phyloP scores from a whole-genome alignment of 2,888 invertebrate species.

The Mesochorus sp. region DNA sequence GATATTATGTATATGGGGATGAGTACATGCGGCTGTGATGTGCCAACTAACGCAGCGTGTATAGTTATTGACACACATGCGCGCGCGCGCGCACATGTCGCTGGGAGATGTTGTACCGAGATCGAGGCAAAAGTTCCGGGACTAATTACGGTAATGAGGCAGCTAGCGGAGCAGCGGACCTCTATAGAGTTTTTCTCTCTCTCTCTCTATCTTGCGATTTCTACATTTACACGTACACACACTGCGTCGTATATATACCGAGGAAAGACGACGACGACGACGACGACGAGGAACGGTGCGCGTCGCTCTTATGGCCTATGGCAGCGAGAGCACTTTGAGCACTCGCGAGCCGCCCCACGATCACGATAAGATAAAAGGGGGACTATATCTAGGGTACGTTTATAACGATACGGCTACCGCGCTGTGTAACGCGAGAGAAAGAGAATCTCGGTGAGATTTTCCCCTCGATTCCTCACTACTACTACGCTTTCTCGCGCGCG shows the following conservation, averaged over 20 bases:
- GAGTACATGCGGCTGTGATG: too few species aligned
- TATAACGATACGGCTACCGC: constrained; percentile 33
- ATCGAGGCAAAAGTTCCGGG: constrained; percentile 71
- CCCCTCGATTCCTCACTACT: constrained; percentile 11
- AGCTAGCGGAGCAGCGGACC: constrained; percentile 63
- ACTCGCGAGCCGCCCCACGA: constrained; percentile 71
- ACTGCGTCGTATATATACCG: neutral
- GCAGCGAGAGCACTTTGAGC: constrained; percentile 72
- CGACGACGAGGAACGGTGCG: constrained; percentile 35
- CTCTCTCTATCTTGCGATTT: constrained; percentile 42
- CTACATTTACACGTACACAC: constrained; percentile 24
- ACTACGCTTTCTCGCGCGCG: constrained; percentile 34
- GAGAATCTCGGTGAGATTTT: constrained; percentile 33
- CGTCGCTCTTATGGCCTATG: constrained; percentile 32
- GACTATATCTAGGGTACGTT: constrained; percentile 32
- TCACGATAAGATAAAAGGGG: constrained; percentile 74
- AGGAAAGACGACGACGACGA: constrained; percentile 24
- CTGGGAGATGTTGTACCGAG: constrained; percentile 70
- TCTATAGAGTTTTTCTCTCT: constrained; percentile 49
- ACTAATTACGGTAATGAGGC: constrained; percentile 78
- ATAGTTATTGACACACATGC: constrained; percentile 9
- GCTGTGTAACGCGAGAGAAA: constrained; percentile 14
- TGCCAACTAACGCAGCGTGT: constrained; percentile 20
- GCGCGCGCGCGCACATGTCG: neutral
- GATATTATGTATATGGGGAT: too few species aligned